Evolutionary conservation across 2,888 invertebrate species (phyloP), one percentile per base, ranked within the genome.

Genomic region (Alviniconcha strummeri): DNA sequence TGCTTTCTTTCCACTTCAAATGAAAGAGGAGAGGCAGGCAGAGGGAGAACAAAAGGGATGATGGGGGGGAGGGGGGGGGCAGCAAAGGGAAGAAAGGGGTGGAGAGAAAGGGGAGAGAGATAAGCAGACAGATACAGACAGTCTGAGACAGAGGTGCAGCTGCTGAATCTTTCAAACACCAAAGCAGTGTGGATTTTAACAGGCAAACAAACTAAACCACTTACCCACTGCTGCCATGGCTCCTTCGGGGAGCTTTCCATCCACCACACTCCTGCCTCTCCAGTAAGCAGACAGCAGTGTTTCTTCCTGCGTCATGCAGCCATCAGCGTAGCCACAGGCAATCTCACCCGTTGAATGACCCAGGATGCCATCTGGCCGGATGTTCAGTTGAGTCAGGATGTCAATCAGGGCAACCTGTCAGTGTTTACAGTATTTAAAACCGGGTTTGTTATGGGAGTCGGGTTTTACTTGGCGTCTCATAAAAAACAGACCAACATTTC

Each of bases 241-340:
- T 17, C 93, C 93, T 67, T 90, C 89, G 60, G 93, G 92, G 5
- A 93, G 90, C n/a, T 90, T 89, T 7, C 93, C 93, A 54, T 92
- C 92, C 78, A 87, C 85, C 69, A 94, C 92, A 89, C 92, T 93
- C 19, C 91, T 88, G 52, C 94, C 94, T 88, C 99, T 96, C 96
- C 97, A 98, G 94, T 97, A 99, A 67, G 99, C 98, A 81, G 98
- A 96, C 89, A 98, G 94, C 83, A 99, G 96, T 0, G 98, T 96
- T 94, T 99, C 98, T 93, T 98, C 98, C 4, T 97, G 96, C 11
- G 97, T 98, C 91, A 99, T 96, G 80, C 97, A 97, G 17, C 98
- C 98, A 95, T 99, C 99, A 60, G 98, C 98, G 94, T 99, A 99
- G 19, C 98, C 98, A 94, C 99, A 99, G 2, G 98, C 98, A 8